phyloP scores from a whole-genome alignment of 1,140 invertebrate genomes.

The Trachelipus rathkii region DNA sequence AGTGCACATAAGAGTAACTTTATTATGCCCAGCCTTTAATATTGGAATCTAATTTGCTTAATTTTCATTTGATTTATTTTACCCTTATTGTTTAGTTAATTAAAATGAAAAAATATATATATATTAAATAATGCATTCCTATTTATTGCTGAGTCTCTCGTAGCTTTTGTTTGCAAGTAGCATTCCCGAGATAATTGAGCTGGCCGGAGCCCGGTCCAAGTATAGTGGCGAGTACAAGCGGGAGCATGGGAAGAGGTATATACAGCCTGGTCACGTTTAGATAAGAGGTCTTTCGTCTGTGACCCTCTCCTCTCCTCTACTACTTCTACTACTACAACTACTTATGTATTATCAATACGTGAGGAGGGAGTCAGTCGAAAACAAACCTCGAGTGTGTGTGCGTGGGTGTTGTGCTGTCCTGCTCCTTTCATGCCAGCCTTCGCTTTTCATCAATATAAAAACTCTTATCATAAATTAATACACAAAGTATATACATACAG shows the following conservation, averaged over 20 bases:
- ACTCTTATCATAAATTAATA: background rate
- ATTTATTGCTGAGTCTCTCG: constrained; percentile 53
- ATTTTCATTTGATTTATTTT: background rate
- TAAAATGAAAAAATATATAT: background rate
- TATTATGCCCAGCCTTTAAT: background rate
- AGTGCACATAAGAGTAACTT: background rate
- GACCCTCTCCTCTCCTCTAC: constrained; percentile 14
- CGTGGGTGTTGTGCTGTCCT: constrained; percentile 42
- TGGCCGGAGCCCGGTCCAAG: constrained; percentile 95
- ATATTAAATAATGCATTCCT: constrained; percentile 37
- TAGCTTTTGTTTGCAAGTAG: constrained; percentile 96
- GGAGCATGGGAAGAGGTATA: constrained; percentile 98
- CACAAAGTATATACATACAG: constrained; percentile 4
- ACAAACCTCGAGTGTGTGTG: constrained; percentile 42
- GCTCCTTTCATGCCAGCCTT: constrained; percentile 36
- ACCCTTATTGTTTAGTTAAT: constrained; percentile 2
- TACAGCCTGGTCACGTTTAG: constrained; percentile 22
- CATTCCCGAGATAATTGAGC: constrained; percentile 98
- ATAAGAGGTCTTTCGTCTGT: constrained; percentile 13
- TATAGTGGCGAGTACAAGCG: constrained; percentile 95
- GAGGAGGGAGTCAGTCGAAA: constrained; percentile 28
- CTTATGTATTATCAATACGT: background rate
- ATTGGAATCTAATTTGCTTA: background rate
- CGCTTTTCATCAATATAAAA: constrained; percentile 10
- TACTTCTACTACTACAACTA: background rate